phyloP scores from a whole-genome alignment of 2,113 vertebrate species.

The Poecilia latipinna region DNA sequence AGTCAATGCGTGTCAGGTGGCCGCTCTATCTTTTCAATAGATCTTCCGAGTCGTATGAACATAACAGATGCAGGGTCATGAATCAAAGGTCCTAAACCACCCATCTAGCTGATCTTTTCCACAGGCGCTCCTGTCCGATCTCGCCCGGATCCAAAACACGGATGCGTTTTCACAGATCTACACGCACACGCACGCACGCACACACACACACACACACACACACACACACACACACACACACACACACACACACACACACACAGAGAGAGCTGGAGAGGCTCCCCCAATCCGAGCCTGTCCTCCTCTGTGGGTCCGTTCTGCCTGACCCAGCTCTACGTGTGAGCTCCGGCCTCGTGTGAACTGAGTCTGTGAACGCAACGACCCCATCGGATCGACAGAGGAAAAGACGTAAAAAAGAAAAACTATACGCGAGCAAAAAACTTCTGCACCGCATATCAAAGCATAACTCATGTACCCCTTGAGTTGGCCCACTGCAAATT shows the following conservation, averaged over 20 bases:
- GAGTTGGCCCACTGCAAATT: constrained; percentile 39
- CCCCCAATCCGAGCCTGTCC: not conserved
- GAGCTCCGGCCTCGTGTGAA: constrained; percentile 62
- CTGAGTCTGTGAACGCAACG: constrained; percentile 66
- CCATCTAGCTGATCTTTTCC: constrained; percentile 68
- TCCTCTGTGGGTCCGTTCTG: constrained; percentile 15
- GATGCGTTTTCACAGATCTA: constrained; percentile 29
- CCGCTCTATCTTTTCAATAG: constrained; percentile 64
- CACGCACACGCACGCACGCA: not conserved
- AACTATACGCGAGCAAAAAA: constrained; percentile 7
- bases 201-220: too few species aligned
- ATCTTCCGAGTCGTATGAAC: constrained; percentile 59
- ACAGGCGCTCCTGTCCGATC: constrained; percentile 56
- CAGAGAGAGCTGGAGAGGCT: not conserved
- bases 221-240: too few species aligned
- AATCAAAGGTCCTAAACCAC: constrained; percentile 73
- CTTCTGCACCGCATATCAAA: constrained; percentile 57
- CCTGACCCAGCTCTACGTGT: constrained; percentile 31
- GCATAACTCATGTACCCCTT: constrained; percentile 47
- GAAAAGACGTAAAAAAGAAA: constrained; percentile 1
- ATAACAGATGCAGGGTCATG: constrained; percentile 76
- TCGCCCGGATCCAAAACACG: constrained; percentile 45
- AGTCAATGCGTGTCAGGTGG: constrained; percentile 63
- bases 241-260: too few species aligned
- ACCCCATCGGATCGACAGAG: constrained; percentile 59